Conservation (phyloP, 1,140 invertebrate species). For the Phenacoccus solenopsis region DNA sequence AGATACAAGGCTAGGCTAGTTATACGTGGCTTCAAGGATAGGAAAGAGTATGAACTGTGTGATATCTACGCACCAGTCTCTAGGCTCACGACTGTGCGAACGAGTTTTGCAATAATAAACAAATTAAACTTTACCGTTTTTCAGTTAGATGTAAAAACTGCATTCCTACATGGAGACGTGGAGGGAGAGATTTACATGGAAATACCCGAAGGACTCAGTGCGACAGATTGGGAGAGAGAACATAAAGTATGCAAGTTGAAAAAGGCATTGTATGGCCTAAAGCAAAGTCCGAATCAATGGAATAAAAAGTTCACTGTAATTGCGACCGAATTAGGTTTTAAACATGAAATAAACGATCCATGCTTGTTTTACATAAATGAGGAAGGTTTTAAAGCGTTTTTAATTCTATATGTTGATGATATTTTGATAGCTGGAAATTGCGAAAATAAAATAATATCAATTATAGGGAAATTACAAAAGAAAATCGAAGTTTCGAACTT, state of each 20-base stretch:
- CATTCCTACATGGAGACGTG: neutral
- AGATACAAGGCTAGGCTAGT: neutral
- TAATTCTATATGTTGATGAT: neutral
- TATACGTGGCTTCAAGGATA: neutral
- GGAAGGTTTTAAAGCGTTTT: neutral
- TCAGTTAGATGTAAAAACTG: slow-evolving; percentile 10
- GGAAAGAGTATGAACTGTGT: neutral
- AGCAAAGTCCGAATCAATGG: neutral
- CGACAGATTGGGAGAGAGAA: neutral
- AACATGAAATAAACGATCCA: neutral
- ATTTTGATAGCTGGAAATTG: neutral
- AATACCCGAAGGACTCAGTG: neutral
- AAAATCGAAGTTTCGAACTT: slow-evolving; percentile 31
- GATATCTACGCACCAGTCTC: neutral
- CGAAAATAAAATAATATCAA: neutral
- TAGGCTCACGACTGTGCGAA: slow-evolving; percentile 24
- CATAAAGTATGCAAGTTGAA: neutral
- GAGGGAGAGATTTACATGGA: neutral
- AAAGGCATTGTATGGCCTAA: neutral
- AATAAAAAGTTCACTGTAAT: neutral
- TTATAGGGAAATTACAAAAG: slow-evolving; percentile 24
- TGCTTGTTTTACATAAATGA: neutral
- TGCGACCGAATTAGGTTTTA: neutral
- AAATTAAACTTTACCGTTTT: neutral
- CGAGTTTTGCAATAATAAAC: slow-evolving; percentile 24